Conservation (phyloP, 2,113 vertebrate genomes). For the Coptodon bakossiorum region DNA sequence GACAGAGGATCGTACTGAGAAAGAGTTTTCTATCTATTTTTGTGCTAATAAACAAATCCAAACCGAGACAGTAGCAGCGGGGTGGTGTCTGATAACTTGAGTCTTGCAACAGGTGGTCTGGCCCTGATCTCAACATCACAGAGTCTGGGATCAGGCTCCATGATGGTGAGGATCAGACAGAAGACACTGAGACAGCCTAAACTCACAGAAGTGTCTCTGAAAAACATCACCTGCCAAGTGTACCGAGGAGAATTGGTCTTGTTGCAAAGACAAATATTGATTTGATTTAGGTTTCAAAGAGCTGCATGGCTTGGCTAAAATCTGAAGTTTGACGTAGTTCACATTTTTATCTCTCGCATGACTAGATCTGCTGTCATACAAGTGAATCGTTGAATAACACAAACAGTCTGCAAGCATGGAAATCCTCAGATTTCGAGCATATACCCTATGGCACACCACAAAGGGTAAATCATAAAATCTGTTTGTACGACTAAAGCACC, state of each 20-base stretch:
- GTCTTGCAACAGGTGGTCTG: not conserved
- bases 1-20: not conserved
- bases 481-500: not conserved
- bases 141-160: not conserved
- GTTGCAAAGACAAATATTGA: not conserved
- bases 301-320: not conserved
- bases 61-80: not conserved
- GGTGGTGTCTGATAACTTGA: not conserved
- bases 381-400: not conserved
- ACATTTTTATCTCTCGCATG: not conserved
- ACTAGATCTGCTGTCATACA: not conserved
- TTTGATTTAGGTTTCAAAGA: not conserved
- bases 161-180: not conserved
- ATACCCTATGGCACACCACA: not conserved
- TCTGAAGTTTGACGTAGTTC: not conserved
- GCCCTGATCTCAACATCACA: not conserved
- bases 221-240: not conserved
- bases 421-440: not conserved
- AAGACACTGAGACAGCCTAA: not conserved
- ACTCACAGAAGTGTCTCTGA: not conserved
- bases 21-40: not conserved
- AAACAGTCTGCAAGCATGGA: not conserved
- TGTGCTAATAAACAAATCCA: not conserved
- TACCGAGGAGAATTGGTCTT: not conserved
- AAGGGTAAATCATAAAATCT: not conserved